Evolutionary conservation across 2,797 vertebrate species (phyloP), one percentile per base, ranked within the genome.

Genomic region (Peromyscus nudipes): DNA sequence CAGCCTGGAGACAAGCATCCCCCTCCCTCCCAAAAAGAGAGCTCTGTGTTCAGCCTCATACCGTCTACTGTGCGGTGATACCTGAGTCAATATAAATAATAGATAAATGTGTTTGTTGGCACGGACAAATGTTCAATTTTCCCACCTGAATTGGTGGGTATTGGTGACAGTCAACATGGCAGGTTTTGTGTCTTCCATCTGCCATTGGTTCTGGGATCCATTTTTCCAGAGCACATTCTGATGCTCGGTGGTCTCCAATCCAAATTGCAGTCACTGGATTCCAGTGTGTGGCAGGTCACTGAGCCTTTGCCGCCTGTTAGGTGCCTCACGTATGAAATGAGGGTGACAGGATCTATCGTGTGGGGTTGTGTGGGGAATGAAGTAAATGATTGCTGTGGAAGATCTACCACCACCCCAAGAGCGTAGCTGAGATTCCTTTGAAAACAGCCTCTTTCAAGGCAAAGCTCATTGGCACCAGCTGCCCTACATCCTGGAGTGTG

Each of bases 141-240:
- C 16, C 13, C 14, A 76, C 31, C 21, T 62, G 64, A 60, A 52
- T 84, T 90, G 52, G 52, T 49, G 55, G 23, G 6, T 69, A 92
- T 16, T 46, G 34, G 17, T 49, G 25, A 37, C 9, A 52, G 64
- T 29, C 37, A 40, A 43, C 34, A 7, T 37, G 6, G 67, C 37
- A 79, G 25, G 0, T n/a, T 81, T 94, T 75, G 17, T 90, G 49
- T 69, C 62, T 67, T 17, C 16, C 6, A 2, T 29, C 29, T 65
- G 40, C 49, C 49, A 46, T 85, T 82, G 40, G 67, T 79, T 67
- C 96, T 92, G 75, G 75, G 29, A 81, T 23, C 25, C 52, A 90
- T 87, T 90, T 29, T 96, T 67, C 75, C 29, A 43, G 71, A 84
- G 17, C n/a, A 71, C 29, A 2, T 82, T 97, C 86, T 86, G 52